These are phyloP conservation scores for Acronicta psi DNA, from an alignment of 2,888 invertebrate genomes.

Conservation along the genomic window DNA sequence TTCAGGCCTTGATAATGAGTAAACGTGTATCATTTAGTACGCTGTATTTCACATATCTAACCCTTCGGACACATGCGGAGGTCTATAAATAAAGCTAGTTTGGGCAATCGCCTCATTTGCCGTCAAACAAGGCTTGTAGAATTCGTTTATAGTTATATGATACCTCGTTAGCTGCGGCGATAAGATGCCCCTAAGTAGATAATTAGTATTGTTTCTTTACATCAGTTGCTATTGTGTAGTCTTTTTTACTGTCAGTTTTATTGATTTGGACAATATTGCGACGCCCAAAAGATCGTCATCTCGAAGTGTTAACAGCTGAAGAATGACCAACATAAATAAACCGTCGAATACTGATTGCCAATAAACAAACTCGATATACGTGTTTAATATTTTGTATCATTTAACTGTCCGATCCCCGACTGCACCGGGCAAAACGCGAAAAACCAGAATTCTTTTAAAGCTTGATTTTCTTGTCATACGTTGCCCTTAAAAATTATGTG, in stretches of 20 bases:
- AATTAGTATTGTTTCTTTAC: constrained; percentile 83
- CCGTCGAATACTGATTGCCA: constrained; percentile 78
- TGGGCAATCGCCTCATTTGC: constrained; percentile 73
- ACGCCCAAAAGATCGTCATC: constrained; percentile 58
- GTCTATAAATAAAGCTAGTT: constrained; percentile 80
- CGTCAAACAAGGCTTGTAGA: constrained; percentile 76
- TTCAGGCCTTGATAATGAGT: constrained; percentile 67
- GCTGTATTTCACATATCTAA: constrained; percentile 72
- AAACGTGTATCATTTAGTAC: constrained; percentile 73
- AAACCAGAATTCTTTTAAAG: constrained; percentile 32
- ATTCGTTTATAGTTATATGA: constrained; percentile 83
- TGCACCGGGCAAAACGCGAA: constrained; percentile 22
- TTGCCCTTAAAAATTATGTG: constrained; percentile 1
- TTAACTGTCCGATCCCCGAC: constrained; percentile 49
- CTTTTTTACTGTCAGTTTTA: constrained; percentile 62
- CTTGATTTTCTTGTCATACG: constrained; percentile 21
- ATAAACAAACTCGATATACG: constrained; percentile 77
- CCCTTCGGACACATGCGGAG: constrained; percentile 55
- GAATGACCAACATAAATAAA: constrained; percentile 75
- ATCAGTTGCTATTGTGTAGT: constrained; percentile 57
- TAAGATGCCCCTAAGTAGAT: constrained; percentile 83
- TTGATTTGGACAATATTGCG: constrained; percentile 49
- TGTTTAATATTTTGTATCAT: constrained; percentile 74
- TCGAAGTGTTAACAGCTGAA: constrained; percentile 66
- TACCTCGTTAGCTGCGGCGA: constrained; percentile 81